Percentiles rank a stretch among this genome's conserved stretches.
These are phyloP conservation scores for Himalopsyche phryganea DNA, from an alignment of 1,140 invertebrate genomes.

Conservation along the genomic window DNA sequence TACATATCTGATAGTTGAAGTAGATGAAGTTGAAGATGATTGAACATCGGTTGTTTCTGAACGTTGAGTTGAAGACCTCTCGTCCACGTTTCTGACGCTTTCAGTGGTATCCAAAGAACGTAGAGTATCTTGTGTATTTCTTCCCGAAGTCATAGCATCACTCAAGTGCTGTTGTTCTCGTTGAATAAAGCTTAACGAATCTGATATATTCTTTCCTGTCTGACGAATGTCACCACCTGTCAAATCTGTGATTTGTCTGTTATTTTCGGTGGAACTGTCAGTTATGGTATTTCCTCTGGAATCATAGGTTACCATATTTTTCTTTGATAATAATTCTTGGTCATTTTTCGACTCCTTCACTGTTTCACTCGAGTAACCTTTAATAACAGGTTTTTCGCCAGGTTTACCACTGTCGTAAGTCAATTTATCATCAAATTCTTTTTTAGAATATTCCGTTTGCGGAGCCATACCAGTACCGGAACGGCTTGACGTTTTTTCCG, in stretches of 20 bases:
- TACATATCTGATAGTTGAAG: slow-evolving; percentile 19
- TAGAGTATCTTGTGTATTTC: no score
- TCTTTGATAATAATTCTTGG: slow-evolving; percentile 24
- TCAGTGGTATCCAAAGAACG: no score
- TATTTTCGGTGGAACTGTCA: neutral
- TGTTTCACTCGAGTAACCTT: slow-evolving; percentile 25
- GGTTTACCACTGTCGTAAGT: slow-evolving; percentile 55
- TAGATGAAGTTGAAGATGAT: neutral
- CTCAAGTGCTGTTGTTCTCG: no score
- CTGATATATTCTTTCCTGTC: no score
- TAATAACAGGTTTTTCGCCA: slow-evolving; percentile 37
- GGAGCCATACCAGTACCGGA: slow-evolving; percentile 53
- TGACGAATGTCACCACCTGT: no score
- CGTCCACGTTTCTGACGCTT: no score
- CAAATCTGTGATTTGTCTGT: neutral
- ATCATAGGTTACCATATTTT: slow-evolving; percentile 27
- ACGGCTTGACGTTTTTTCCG: slow-evolving; percentile 49
- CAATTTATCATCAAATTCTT: slow-evolving; percentile 51
- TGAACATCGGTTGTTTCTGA: neutral
- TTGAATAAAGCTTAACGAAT: no score
- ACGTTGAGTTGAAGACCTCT: neutral
- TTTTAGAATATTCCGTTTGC: slow-evolving; percentile 52
- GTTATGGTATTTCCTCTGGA: slow-evolving; percentile 12
- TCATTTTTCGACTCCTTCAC: slow-evolving; percentile 26
- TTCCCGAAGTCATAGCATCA: no score